These are phyloP conservation scores for Danio aesculapii DNA, from an alignment of 2,797 vertebrate genomes.

Conservation along the genomic window DNA sequence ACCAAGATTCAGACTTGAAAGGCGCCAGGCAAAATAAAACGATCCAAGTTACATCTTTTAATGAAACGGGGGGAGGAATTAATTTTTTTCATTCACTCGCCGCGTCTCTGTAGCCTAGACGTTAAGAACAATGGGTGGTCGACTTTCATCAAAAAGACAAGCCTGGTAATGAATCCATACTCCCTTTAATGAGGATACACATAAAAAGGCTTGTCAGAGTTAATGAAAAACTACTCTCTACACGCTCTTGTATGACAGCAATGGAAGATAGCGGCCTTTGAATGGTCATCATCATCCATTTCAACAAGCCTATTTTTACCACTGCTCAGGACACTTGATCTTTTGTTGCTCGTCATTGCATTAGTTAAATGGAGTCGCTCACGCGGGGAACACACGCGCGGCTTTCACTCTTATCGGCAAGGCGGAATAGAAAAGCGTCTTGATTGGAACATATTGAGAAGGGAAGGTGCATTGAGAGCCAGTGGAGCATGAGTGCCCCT, in stretches of 20 bases:
- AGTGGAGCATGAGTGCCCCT: slow-evolving; percentile 74
- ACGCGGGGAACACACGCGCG: slow-evolving; percentile 18
- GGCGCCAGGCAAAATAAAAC: slow-evolving; percentile 18
- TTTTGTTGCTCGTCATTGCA: slow-evolving; percentile 52
- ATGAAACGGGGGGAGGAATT: slow-evolving; percentile 8
- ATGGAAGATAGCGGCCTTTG: slow-evolving; percentile 47
- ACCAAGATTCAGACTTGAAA: slow-evolving; percentile 26
- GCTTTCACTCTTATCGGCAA: slow-evolving; percentile 43
- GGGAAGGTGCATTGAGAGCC: slow-evolving; percentile 74
- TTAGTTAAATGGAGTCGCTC: slow-evolving; percentile 59
- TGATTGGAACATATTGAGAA: slow-evolving; percentile 79
- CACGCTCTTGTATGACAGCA: slow-evolving; percentile 55
- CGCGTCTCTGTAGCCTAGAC: slow-evolving; percentile 27
- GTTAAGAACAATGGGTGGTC: slow-evolving; percentile 57
- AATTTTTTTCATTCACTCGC: slow-evolving; percentile 33
- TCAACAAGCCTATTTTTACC: slow-evolving; percentile 59
- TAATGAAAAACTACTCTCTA: slow-evolving; percentile 63
- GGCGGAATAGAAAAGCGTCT: slow-evolving; percentile 70
- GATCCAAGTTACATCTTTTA: slow-evolving; percentile 30
- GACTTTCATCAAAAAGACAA: slow-evolving; percentile 57
- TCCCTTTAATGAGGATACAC: slow-evolving; percentile 62
- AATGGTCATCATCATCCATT: slow-evolving; percentile 62
- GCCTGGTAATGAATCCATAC: slow-evolving; percentile 61
- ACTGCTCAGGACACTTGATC: slow-evolving; percentile 58
- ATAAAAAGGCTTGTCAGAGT: slow-evolving; percentile 63